Conservation (phyloP, 1,140 invertebrate species). For the Sitophilus oryzae region DNA sequence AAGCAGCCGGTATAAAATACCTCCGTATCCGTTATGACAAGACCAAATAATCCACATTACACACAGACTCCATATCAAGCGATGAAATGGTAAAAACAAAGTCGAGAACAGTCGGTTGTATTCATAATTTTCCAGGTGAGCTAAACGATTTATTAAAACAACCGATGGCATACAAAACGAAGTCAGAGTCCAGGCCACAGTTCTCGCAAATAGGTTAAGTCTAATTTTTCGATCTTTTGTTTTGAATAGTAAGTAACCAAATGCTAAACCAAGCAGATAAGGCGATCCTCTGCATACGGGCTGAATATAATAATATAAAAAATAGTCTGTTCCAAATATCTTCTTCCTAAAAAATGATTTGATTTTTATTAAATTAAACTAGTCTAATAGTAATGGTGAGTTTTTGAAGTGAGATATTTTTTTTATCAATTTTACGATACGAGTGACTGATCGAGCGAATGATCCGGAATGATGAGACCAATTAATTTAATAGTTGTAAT, state of each 20-base stretch:
- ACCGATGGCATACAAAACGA: conserved; percentile 22
- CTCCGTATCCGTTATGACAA: conserved; percentile 29
- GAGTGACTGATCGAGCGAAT: too few relatives aligned
- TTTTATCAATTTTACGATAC: too few relatives aligned
- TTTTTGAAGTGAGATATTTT: too few relatives aligned
- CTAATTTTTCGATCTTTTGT: conserved; percentile 27
- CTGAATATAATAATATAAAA: conserved; percentile 26
- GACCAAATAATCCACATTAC: conserved; percentile 32
- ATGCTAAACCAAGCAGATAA: conserved; percentile 29
- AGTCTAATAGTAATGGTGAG: too few relatives aligned
- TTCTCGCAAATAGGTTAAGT: conserved; percentile 16
- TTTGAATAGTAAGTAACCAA: conserved; percentile 28
- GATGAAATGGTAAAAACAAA: conserved; percentile 24
- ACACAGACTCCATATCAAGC: conserved; percentile 29
- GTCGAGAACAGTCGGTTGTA: conserved; percentile 26
- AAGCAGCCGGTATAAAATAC: too few relatives aligned
- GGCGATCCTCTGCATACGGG: conserved; percentile 27
- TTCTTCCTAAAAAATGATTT: conserved; percentile 2
- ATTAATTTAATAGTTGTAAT: too few relatives aligned
- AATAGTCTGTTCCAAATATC: conserved; percentile 21
- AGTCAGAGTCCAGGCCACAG: conserved; percentile 24
- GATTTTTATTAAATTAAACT: neutral
- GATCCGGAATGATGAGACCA: too few relatives aligned
- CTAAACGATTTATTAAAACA: conserved; percentile 21
- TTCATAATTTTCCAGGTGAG: conserved; percentile 28